Conservation (phyloP, 2,797 vertebrate species). For the Trematomus bernacchii region DNA sequence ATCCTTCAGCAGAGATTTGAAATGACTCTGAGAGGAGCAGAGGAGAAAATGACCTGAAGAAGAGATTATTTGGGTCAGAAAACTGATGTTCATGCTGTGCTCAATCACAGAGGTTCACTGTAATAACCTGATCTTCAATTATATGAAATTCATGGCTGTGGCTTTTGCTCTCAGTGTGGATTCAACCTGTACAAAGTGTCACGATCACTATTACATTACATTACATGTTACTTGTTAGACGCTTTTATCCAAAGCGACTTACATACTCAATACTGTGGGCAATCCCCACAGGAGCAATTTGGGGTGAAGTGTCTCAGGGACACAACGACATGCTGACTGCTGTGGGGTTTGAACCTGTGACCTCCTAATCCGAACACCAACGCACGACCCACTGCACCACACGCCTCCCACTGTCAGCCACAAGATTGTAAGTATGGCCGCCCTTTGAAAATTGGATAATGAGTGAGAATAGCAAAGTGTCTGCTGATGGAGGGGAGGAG, state of each 20-base stretch:
- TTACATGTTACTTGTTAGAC: no score
- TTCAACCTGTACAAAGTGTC: not conserved
- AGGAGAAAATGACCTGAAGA: conserved; percentile 7
- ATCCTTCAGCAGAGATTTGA: conserved; percentile 44
- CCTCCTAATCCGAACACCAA: no score
- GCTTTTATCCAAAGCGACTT: no score
- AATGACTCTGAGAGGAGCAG: conserved; percentile 30
- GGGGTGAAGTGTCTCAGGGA: no score
- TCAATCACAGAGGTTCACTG: not conserved
- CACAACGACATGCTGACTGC: no score
- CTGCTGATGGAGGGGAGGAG: not conserved
- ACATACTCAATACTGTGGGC: no score
- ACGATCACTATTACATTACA: no score
- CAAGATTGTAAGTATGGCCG: not conserved
- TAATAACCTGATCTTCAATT: not conserved
- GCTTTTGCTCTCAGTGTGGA: not conserved
- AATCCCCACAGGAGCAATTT: no score
- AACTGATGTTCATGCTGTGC: conserved; percentile 2
- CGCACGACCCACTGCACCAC: no score
- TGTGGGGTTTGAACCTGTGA: no score
- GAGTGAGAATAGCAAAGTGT: conserved; percentile 4
- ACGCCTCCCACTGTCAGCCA: no score
- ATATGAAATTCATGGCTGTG: not conserved
- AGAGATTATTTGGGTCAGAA: conserved; percentile 20
- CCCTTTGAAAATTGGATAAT: conserved; percentile 10